Conservation (phyloP, 2,113 vertebrate species). For the Oncorhynchus gorbuscha region DNA sequence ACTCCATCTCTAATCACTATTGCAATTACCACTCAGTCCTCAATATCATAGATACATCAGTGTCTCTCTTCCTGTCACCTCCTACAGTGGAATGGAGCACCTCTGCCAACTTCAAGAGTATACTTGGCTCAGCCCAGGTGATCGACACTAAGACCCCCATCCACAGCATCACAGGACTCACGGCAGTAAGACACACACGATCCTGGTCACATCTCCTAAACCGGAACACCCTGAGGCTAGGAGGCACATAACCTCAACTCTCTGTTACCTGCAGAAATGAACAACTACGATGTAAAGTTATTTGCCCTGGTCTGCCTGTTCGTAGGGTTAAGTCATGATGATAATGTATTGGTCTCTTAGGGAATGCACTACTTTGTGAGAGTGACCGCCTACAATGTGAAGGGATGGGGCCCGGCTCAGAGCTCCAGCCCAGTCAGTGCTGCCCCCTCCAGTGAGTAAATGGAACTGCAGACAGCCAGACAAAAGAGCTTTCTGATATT, state of each 20-base stretch:
- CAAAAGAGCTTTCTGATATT: slow-evolving; percentile 3
- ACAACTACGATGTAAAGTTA: slow-evolving; percentile 28
- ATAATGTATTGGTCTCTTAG: slow-evolving; percentile 45
- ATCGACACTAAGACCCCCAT: slow-evolving; percentile 67
- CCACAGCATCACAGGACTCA: slow-evolving; percentile 62
- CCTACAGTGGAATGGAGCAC: slow-evolving; percentile 75
- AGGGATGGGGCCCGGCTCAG: slow-evolving; percentile 74
- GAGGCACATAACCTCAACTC: not conserved
- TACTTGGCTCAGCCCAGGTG: slow-evolving; percentile 64
- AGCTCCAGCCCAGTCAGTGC: slow-evolving; percentile 66
- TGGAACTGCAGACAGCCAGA: slow-evolving; percentile 32
- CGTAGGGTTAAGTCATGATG: slow-evolving; percentile 36
- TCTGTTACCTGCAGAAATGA: slow-evolving; percentile 38
- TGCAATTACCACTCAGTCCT: too few relatives aligned
- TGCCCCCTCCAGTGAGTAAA: slow-evolving; percentile 77
- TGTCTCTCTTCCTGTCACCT: slow-evolving; percentile 45
- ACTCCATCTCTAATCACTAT: too few relatives aligned
- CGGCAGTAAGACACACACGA: slow-evolving; percentile 53
- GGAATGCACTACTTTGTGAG: slow-evolving; percentile 73
- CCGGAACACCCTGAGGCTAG: not conserved
- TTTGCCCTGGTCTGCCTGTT: slow-evolving; percentile 23
- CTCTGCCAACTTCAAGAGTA: slow-evolving; percentile 60
- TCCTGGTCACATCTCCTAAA: not conserved
- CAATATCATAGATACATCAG: too few relatives aligned
- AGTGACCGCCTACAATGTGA: slow-evolving; percentile 73